Evolutionary conservation across 2,797 vertebrate genomes (phyloP).

Genomic region (Sebastes oblongus): DNA sequence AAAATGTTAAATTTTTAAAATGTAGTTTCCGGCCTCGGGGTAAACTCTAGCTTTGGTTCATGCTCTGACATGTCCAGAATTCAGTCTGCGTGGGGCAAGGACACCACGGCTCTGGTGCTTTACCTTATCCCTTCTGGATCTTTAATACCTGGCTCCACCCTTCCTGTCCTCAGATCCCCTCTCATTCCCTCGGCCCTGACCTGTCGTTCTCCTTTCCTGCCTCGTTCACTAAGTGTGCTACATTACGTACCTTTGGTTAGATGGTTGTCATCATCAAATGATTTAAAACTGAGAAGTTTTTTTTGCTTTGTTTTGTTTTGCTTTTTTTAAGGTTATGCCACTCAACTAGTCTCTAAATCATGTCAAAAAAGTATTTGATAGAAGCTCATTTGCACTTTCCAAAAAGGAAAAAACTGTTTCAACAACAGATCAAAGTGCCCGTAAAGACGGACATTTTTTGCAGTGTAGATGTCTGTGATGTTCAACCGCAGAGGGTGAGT

Average conservation of each 20-base stretch:
- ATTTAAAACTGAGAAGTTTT: background rate
- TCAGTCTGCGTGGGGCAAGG: constrained; percentile 18
- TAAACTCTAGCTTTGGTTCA: background rate
- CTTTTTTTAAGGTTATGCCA: background rate
- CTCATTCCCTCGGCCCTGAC: background rate
- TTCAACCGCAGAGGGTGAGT: constrained; percentile 46
- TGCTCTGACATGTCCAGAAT: constrained; percentile 35
- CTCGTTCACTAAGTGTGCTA: background rate
- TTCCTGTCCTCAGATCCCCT: constrained; percentile 32
- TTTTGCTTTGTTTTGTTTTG: background rate
- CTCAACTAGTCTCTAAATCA: background rate
- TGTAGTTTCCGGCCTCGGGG: background rate
- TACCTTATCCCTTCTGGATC: constrained; percentile 24
- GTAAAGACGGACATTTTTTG: constrained; percentile 21
- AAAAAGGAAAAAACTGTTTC: background rate
- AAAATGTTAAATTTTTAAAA: background rate
- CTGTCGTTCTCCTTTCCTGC: background rate
- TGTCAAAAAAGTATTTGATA: too few species aligned
- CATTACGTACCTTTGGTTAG: background rate
- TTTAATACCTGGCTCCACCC: constrained; percentile 45
- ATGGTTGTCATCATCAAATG: background rate
- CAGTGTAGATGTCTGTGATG: constrained; percentile 34
- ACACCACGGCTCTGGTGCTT: constrained; percentile 22
- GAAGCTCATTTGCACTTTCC: background rate
- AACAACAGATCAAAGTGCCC: background rate